Conservation (phyloP, 2,797 vertebrate species). For the Hippocampus kuda region DNA sequence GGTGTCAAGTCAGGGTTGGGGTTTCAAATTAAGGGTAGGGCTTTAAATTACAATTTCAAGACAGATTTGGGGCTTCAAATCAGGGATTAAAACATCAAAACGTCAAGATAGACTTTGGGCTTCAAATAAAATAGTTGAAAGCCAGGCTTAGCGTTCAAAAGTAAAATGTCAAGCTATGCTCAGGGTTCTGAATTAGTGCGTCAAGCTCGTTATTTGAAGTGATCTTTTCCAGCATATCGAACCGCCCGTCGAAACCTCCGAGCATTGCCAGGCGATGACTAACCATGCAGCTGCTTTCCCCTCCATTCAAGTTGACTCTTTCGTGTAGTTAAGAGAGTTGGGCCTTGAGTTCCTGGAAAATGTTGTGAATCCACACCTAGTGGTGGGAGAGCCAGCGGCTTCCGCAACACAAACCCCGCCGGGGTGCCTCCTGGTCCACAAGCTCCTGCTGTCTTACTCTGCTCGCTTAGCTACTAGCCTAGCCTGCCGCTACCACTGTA, state of each 20-base stretch:
- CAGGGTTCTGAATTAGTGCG: no score
- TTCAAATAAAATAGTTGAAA: no score
- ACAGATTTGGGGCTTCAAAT: no score
- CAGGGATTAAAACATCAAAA: no score
- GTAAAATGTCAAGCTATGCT: no score
- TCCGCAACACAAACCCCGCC: no score
- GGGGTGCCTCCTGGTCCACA: not conserved
- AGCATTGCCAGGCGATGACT: not conserved
- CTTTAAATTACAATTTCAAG: no score
- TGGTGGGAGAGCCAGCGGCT: not conserved
- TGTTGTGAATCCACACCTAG: not conserved
- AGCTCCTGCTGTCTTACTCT: not conserved
- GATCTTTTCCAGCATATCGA: not conserved
- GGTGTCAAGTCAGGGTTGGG: no score
- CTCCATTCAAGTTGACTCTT: not conserved
- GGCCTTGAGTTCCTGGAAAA: not conserved
- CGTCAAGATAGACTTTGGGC: no score
- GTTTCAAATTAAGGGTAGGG: no score
- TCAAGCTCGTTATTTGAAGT: not conserved
- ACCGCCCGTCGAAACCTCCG: not conserved
- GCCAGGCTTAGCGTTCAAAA: no score
- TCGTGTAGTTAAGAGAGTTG: not conserved
- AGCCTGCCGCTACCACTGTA: slow-evolving; percentile 71
- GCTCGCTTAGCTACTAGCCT: slow-evolving; percentile 37
- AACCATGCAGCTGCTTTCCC: not conserved